A percentile compares a stretch with the other conserved stretches of the same genome.
These are phyloP conservation scores for Oreamnos americanus DNA, from an alignment of 2,113 vertebrate species.

Conservation along the genomic window DNA sequence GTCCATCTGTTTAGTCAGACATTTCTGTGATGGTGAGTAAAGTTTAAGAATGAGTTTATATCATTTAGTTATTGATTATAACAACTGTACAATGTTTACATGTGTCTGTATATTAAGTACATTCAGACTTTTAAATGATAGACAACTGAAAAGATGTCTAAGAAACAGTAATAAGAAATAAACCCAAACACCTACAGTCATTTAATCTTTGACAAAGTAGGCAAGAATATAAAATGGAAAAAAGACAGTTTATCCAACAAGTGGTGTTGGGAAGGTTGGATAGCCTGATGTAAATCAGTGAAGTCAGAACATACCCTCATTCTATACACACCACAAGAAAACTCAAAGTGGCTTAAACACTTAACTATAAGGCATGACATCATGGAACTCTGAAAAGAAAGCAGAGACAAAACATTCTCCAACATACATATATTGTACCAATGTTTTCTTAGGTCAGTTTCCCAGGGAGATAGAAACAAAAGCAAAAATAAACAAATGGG, in stretches of 20 bases:
- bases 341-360: neutral
- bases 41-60: neutral
- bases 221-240: neutral
- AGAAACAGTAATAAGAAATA: neutral
- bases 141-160: neutral
- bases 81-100: neutral
- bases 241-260: neutral
- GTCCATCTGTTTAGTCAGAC: neutral
- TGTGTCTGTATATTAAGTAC: neutral
- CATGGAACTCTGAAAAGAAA: neutral
- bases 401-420: neutral
- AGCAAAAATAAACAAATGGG: neutral
- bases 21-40: neutral
- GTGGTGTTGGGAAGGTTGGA: neutral
- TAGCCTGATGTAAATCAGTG: neutral
- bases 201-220: neutral
- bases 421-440: neutral
- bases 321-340: neutral
- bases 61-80: neutral
- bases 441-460: neutral
- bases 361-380: neutral
- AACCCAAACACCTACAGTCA: neutral
- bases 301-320: neutral
- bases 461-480: neutral
- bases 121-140: neutral